phyloP scores from a whole-genome alignment of 2,888 invertebrate genomes.

The Linnaemya tessellans region DNA sequence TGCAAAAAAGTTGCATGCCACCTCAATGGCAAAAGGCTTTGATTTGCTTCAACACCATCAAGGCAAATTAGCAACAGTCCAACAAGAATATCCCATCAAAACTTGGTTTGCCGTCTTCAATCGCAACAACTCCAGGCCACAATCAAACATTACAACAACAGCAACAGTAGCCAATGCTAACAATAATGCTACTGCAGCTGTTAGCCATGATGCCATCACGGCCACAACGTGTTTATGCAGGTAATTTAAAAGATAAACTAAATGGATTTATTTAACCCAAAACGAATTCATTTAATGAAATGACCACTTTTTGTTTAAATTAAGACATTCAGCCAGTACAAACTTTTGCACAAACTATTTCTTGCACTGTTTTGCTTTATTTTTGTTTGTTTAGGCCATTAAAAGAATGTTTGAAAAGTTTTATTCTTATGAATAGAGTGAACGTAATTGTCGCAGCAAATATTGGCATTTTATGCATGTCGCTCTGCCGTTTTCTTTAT shows the following conservation, averaged over 20 bases:
- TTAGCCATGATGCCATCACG: conserved; percentile 69
- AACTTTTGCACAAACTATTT: too few species aligned
- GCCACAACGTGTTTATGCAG: conserved; percentile 79
- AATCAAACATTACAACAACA: conserved; percentile 78
- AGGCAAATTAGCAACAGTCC: conserved; percentile 66
- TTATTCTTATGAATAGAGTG: background rate
- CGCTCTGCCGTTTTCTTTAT: conserved; percentile 22
- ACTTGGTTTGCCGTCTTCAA: conserved; percentile 87
- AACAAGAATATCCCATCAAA: conserved; percentile 82
- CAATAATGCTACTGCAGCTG: conserved; percentile 26
- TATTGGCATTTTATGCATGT: conserved; percentile 24
- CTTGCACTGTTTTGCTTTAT: too few species aligned
- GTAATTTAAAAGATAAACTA: conserved; percentile 70
- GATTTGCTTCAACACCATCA: conserved; percentile 42
- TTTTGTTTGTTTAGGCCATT: conserved; percentile 17
- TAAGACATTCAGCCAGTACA: background rate
- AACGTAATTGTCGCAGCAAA: conserved; percentile 22
- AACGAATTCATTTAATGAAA: background rate
- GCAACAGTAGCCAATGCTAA: conserved; percentile 15
- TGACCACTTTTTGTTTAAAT: conserved; percentile 1
- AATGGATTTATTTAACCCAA: conserved; percentile 9
- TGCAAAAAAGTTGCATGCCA: conserved; percentile 57
- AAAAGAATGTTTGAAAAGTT: background rate
- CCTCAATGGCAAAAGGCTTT: conserved; percentile 40
- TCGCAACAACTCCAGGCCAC: conserved; percentile 84